A percentile compares a stretch with the other conserved stretches of the same genome.
These are phyloP conservation scores for Sylvilagus bachmani DNA, from an alignment of 2,113 vertebrate species.

Conservation along the genomic window DNA sequence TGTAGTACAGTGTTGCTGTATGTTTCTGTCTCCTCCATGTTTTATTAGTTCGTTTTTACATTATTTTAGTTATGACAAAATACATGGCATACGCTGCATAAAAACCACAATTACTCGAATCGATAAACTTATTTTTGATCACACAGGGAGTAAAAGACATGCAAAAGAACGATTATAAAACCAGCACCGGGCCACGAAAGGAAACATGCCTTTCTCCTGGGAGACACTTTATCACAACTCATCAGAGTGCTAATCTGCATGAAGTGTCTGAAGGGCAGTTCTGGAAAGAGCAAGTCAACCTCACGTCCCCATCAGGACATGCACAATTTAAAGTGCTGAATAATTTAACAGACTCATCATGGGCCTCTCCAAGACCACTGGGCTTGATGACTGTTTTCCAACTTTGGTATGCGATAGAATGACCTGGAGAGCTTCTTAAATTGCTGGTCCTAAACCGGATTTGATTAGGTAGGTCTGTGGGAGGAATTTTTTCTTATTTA, in stretches of 20 bases:
- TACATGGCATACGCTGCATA: neutral
- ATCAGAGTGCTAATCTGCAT: neutral
- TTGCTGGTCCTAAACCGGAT: neutral
- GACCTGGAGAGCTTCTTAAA: neutral
- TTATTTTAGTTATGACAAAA: conserved; percentile 12
- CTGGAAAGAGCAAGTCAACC: conserved; percentile 17
- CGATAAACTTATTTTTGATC: conserved; percentile 10
- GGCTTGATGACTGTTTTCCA: neutral
- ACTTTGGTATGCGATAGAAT: neutral
- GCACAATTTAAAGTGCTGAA: conserved; percentile 20
- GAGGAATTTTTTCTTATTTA: neutral
- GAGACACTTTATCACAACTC: neutral
- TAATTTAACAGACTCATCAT: neutral
- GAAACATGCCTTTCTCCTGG: neutral
- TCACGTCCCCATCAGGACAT: neutral
- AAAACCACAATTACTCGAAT: neutral
- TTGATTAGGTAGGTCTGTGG: neutral
- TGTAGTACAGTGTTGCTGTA: neutral
- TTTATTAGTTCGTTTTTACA: neutral
- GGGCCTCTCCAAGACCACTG: neutral
- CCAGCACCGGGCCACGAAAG: neutral
- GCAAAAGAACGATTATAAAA: neutral
- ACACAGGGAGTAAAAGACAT: neutral
- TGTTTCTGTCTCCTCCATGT: neutral
- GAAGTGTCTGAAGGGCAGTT: conserved; percentile 20